Percentiles rank a stretch among this genome's conserved stretches.
phyloP scores from a whole-genome alignment of 2,113 vertebrate species.

The Zosterops hypoxanthus region DNA sequence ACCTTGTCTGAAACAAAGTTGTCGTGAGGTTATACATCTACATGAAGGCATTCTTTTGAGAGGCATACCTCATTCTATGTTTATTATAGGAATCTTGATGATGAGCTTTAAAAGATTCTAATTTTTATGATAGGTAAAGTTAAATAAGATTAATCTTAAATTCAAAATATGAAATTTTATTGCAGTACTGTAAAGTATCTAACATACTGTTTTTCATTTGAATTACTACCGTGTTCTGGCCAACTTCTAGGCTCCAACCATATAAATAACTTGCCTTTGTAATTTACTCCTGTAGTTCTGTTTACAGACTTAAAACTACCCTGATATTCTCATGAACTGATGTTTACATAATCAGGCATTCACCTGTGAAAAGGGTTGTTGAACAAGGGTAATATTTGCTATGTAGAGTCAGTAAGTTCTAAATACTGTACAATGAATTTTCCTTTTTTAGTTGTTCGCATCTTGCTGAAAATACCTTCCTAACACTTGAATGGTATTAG shows the following conservation, averaged over 20 bases:
- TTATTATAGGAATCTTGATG: not conserved
- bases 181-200: not conserved
- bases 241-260: not conserved
- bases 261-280: not conserved
- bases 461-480: not conserved
- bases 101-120: not conserved
- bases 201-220: not conserved
- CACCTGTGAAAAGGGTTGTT: not conserved
- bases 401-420: not conserved
- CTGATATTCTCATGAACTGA: not conserved
- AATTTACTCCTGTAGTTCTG: not conserved
- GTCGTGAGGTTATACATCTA: not conserved
- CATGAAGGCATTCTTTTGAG: not conserved
- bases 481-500: not conserved
- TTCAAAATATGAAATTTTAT: not conserved
- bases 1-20: not conserved
- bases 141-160: not conserved
- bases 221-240: not conserved
- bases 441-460: not conserved
- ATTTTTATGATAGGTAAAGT: not conserved
- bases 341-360: not conserved
- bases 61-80: not conserved
- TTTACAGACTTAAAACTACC: not conserved
- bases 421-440: not conserved
- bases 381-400: not conserved